Conservation (phyloP, 2,113 vertebrate species). For the Echinops telfairi region DNA sequence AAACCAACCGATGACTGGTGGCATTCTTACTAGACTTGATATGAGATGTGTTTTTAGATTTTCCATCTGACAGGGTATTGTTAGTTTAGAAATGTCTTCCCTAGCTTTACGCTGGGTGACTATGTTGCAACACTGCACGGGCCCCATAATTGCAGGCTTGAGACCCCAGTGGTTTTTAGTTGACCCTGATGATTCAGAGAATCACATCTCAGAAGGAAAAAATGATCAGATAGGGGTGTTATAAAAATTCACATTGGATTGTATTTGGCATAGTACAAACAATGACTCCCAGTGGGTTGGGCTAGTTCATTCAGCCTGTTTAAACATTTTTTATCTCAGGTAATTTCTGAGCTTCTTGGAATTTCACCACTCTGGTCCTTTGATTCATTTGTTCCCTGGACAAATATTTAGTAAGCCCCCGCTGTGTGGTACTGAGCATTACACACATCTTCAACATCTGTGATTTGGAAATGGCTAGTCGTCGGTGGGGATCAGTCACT, state of each 20-base stretch:
- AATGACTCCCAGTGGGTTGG: neutral
- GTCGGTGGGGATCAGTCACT: neutral
- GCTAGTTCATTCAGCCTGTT: constrained; percentile 26
- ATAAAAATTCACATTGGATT: neutral
- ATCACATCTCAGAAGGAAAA: constrained; percentile 49
- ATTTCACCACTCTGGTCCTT: neutral
- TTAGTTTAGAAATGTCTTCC: constrained; percentile 46
- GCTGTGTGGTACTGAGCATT: neutral
- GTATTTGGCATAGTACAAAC: constrained; percentile 22
- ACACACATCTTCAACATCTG: constrained; percentile 39
- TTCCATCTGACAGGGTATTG: constrained; percentile 39
- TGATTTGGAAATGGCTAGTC: constrained; percentile 30
- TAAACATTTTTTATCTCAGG: neutral
- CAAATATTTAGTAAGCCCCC: constrained; percentile 44
- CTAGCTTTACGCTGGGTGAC: constrained; percentile 25
- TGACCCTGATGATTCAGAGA: constrained; percentile 43
- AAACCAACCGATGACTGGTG: neutral
- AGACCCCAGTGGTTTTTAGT: constrained; percentile 45
- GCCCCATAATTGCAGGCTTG: constrained; percentile 22
- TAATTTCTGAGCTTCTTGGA: constrained; percentile 30
- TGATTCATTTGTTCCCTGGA: constrained; percentile 50
- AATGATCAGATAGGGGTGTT: neutral
- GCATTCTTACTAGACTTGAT: neutral
- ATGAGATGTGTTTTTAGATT: constrained; percentile 32
- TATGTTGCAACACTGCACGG: constrained; percentile 42